Evolutionary conservation across 2,888 invertebrate species (phyloP), one percentile per base, ranked within the genome.

Genomic region (Tetropium fuscum): DNA sequence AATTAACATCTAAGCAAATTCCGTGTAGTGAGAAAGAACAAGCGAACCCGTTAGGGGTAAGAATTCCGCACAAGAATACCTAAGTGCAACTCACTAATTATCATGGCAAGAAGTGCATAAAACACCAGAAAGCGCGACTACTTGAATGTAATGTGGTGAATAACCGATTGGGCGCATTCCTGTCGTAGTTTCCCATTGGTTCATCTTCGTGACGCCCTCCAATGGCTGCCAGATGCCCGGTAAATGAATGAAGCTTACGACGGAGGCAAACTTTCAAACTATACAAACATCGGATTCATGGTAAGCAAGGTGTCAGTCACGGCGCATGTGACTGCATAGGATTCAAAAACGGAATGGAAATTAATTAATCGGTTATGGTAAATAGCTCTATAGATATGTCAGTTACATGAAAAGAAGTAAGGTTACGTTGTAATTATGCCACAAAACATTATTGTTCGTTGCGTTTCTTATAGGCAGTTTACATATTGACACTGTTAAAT

Each of bases 161-260:
- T 41, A 36, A 38, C 34, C 51, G 51, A 55, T 25, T 49, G 53
- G 53, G 48, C 34, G 60, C 58, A 55, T 43, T 60, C 18, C 6
- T 6, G 32, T 38, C 48, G 53, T 22, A 43, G 15, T 7, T 13
- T 15, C 34, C 34, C 63, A 73, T 71, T 71, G 73, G 73, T 64
- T 53, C 13, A 18, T 5, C 20, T 13, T 16, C 56, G 70, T 63
- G 71, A 70, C 73, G 73, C 73, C 73, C 68, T 61, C 70, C 71
- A 72, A 73, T 73, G 73, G 73, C 73, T 70, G 73, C 73, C 71
- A 56, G 27, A 51, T 45, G 32, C 49, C 59, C 16, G 27, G 11
- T 44, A 30, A 43, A 64, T 66, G 64, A 67, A 64, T 68, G 63
- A 67, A 67, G 49, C 58, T 7, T 34, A 60, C 53, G 40, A 30